Evolutionary conservation across 2,797 vertebrate species (phyloP).

Genomic region (Acrocephalus scirpaceus): DNA sequence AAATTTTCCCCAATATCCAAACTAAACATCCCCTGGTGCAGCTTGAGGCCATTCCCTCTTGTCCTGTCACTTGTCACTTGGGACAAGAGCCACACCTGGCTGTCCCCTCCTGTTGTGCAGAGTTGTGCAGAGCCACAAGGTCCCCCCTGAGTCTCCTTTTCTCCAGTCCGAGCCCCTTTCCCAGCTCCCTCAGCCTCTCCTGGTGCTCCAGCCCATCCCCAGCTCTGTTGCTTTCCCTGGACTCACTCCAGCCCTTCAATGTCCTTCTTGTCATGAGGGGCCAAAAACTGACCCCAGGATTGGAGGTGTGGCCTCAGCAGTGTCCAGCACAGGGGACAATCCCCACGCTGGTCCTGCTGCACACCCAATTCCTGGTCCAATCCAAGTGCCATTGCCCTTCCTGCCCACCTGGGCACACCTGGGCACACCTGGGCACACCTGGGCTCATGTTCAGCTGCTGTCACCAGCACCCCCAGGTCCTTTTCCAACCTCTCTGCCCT

Average conservation of each 20-base stretch:
- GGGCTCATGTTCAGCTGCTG: not conserved
- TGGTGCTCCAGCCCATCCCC: not conserved
- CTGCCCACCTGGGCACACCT: not conserved
- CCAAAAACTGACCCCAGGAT: not conserved
- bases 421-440: not conserved
- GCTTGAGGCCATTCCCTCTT: accelerated
- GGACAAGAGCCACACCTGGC: not conserved
- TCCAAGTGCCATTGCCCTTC: not conserved
- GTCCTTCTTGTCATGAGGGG: accelerated
- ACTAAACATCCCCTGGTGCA: not conserved
- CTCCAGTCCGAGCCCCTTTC: not conserved
- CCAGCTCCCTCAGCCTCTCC: not conserved
- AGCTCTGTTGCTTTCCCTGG: accelerated
- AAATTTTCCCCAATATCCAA: not conserved
- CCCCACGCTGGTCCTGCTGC: not conserved
- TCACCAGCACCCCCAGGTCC: not conserved
- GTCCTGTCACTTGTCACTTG: accelerated
- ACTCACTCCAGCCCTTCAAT: accelerated
- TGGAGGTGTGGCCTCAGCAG: accelerated
- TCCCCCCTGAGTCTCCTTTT: not conserved
- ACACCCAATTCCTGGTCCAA: accelerated
- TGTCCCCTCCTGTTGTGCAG: not conserved
- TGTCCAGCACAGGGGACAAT: not conserved
- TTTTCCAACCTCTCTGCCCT: not conserved
- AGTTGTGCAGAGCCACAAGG: not conserved